Evolutionary conservation across 2,113 vertebrate species (phyloP).

Genomic region (Trichechus manatus): DNA sequence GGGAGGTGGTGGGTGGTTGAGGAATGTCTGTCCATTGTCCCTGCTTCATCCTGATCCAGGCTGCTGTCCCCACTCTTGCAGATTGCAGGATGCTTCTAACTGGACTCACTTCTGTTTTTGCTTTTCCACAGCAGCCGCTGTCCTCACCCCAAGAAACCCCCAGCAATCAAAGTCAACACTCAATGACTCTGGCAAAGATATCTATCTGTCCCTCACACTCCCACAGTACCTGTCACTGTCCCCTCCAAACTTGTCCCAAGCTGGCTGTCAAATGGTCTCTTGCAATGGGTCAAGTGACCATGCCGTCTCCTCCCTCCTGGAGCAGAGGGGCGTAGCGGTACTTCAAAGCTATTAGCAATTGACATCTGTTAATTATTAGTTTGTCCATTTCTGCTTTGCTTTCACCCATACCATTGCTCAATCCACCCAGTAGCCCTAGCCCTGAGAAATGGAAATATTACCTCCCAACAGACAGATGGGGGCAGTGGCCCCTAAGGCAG

Average conservation of each 20-base stretch:
- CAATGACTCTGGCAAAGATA: neutral
- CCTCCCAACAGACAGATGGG: neutral
- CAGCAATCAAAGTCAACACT: neutral
- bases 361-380: constrained; percentile 73
- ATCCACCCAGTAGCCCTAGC: neutral
- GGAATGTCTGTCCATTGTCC: neutral
- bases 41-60: neutral
- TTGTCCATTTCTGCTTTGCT: constrained; percentile 49
- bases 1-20: neutral
- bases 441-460: neutral
- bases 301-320: neutral
- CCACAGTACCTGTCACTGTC: neutral
- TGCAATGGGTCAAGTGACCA: neutral
- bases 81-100: neutral
- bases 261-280: neutral
- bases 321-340: neutral
- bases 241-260: neutral
- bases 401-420: constrained; percentile 46
- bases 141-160: too few species aligned
- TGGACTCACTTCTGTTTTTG: neutral
- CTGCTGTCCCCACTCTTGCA: neutral
- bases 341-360: constrained; percentile 64
- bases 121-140: accelerated
- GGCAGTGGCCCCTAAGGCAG: neutral
- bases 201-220: too few species aligned